Base-by-base conservation (phyloP, 2,113 vertebrate genomes). In the Corvus cornix region DNA sequence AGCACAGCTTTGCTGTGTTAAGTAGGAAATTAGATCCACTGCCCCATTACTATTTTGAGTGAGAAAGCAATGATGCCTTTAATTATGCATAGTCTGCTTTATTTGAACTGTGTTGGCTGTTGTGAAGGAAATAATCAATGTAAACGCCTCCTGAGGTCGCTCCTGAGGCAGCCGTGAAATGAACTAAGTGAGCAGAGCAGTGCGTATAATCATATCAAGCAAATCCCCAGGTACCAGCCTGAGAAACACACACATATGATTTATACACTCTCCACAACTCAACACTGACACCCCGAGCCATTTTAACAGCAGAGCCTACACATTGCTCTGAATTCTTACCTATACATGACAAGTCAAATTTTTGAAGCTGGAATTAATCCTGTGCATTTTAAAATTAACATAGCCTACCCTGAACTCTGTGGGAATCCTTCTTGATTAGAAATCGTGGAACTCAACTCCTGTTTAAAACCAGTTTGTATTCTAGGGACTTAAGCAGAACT, bases 21-120 rank as follows among this genome's bases (percentile, higher is more conserved):
- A 96, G 89, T 81, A 93, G 95, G 95, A 97, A 97, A 97, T 97
- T 97, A 97, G 93, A 96, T 96, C 89, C 82, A 46, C 93, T 95
- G 91, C 90, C 80, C 90, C 95, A 96, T 96, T 97, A 94, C 96
- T 97, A 64, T 87, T 95, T 97, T 95, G 95, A 97, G 96, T 87
- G 96, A 97, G 96, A 96, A 97, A 94, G 95, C 96, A 95, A 91
- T 81, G 87, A 94, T 81, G 92, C 95, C 97, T 97, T 97, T 97
- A 97, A 97, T 97, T 97, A 97, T 97, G 97, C 95, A 97, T 95
- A 93, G 93, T 89, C 92, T 97, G 96, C 95, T 96, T 97, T 96
- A 97, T 97, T 97, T 97, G 96, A 97, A 95, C 85, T 90, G 96
- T 90, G 93, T 73, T 97, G 95, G 90, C 96, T 92, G 93, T 88